Evolutionary conservation across 1,140 invertebrate genomes (phyloP).

Genomic region (Schmidtea mediterranea): DNA sequence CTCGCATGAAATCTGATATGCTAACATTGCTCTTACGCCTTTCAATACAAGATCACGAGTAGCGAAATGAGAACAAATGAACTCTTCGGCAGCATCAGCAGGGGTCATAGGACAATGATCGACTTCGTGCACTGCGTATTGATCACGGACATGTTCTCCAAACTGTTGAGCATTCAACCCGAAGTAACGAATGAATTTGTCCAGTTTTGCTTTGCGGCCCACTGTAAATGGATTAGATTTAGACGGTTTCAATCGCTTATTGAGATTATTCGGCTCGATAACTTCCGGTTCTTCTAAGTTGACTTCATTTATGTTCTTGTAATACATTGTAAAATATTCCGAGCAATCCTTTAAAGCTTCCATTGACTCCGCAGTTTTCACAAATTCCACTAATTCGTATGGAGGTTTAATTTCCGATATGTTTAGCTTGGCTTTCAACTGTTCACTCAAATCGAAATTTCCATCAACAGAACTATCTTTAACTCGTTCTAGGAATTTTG

Average conservation of each 20-base stretch:
- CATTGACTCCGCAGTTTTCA: too few relatives aligned
- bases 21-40: slow-evolving; percentile 1
- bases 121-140: slow-evolving; percentile 84
- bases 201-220: slow-evolving; percentile 6
- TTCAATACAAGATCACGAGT: slow-evolving; percentile 43
- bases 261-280: too few relatives aligned
- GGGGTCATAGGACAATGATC: slow-evolving; percentile 60
- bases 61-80: slow-evolving; percentile 33
- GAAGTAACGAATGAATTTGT: slow-evolving; percentile 33
- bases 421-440: too few relatives aligned
- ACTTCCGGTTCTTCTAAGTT: slow-evolving; percentile 9
- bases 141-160: slow-evolving; percentile 78
- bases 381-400: too few relatives aligned
- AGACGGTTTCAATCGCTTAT: too few relatives aligned
- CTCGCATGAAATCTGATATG: slow-evolving; percentile 1
- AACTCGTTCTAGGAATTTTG: neutral
- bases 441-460: too few relatives aligned
- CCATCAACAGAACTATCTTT: too few relatives aligned
- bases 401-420: too few relatives aligned
- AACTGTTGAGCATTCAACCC: slow-evolving; percentile 81
- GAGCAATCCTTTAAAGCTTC: too few relatives aligned
- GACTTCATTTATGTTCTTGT: too few relatives aligned
- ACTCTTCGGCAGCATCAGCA: slow-evolving; percentile 47
- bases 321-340: too few relatives aligned
- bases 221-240: too few relatives aligned